Base-by-base conservation (phyloP, 23 tunicate species). In the Ascidia mentula region DNA sequence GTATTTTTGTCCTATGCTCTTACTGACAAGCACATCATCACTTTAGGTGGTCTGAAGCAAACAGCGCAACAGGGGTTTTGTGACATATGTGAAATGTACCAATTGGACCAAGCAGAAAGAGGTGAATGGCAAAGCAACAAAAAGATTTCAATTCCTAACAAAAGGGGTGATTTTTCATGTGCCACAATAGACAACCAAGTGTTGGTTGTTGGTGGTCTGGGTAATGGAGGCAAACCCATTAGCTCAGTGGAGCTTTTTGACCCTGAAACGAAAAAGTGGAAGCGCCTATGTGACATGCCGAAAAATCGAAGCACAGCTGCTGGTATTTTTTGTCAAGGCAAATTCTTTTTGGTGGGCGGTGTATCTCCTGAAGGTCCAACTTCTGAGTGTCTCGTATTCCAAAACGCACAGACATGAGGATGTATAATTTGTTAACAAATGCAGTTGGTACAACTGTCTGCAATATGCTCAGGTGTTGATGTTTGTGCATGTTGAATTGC, bases 211-310 rank as follows among this genome's bases (percentile, higher is more conserved):
- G 98, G 98, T 31, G 98, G 98, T 8, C 71, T 93, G 0, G 98
- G 98, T 18, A 93, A 93, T 79, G 84, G 84, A 7, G 98, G 98
- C 38, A 84, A 79, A 39, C 93, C 98, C 17, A 73, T 93, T 1
- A 34, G 76, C 32, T 88, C 98, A 1, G 81, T 82, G 0, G 98
- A 93, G 60, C 37, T 84, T 31, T 93, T 88, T 40, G 87, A 93
- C 65, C 93, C 93, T 0, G 89, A 88, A 45, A 83, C 84, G 0
- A 93, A 88, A 75, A 93, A 93, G 77, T 93, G 98, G 98, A 88
- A 88, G 46, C 84, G 98, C 6, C 84, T 93, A 20, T 8, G 84
- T 26, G 98, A 93, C 45, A 59, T 85, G 86, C 87, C 87, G 18
- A 40, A 26, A 18, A 85, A 80, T 9, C 84, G 72, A 46, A 80